A percentile compares a stretch with the other conserved stretches of the same genome.
These are phyloP conservation scores for Leptopilina boulardi DNA, from an alignment of 1,140 invertebrate species.

Conservation along the genomic window DNA sequence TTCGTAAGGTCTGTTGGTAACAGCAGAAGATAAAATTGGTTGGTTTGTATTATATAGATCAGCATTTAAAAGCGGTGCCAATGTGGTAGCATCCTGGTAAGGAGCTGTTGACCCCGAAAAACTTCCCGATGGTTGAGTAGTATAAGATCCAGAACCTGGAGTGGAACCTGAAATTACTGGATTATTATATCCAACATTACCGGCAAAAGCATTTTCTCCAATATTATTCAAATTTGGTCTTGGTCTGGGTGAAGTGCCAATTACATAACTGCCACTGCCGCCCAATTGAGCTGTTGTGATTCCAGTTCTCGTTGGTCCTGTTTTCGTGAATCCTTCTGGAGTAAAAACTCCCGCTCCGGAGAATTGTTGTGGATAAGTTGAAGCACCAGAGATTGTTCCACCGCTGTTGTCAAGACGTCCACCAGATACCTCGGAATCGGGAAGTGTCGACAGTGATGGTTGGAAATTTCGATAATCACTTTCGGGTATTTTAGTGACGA, in stretches of 20 bases:
- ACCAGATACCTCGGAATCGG: conserved; percentile 17
- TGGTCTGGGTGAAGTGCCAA: conserved; percentile 54
- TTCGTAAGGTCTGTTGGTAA: conserved; percentile 15
- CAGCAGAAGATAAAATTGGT: conserved; percentile 38
- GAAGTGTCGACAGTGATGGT: conserved; percentile 18
- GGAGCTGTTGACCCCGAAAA: not conserved
- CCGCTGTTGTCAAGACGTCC: conserved; percentile 39
- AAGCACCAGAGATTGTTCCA: not conserved
- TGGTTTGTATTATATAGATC: conserved; percentile 55
- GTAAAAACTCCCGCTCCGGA: conserved; percentile 43
- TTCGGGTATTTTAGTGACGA: conserved; percentile 58
- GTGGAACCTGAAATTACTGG: conserved; percentile 38
- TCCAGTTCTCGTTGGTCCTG: conserved; percentile 70
- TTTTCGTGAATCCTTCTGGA: conserved; percentile 69
- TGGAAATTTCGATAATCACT: conserved; percentile 37
- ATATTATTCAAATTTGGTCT: conserved; percentile 62
- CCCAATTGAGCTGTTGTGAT: conserved; percentile 70
- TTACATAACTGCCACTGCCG: conserved; percentile 67
- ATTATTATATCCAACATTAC: conserved; percentile 56
- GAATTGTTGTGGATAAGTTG: conserved; percentile 15
- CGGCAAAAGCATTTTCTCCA: conserved; percentile 67
- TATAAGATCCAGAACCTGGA: conserved; percentile 54
- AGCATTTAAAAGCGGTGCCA: conserved; percentile 54
- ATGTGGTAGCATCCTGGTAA: conserved; percentile 48
- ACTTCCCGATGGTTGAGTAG: conserved; percentile 50